These are phyloP conservation scores for Protobothrops mucrosquamatus DNA, from an alignment of 2,113 vertebrate genomes.

Conservation along the genomic window DNA sequence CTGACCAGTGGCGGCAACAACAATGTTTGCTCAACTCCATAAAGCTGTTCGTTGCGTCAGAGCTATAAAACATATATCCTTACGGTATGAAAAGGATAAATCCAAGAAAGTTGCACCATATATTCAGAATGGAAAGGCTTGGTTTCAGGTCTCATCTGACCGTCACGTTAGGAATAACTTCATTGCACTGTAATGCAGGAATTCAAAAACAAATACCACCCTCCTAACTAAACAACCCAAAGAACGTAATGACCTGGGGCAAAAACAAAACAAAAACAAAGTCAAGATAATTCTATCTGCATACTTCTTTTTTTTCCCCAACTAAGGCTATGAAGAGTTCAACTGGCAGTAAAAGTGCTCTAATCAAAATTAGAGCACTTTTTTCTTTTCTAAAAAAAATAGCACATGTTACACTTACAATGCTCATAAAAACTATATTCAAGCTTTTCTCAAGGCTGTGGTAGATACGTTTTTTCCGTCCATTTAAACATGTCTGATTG, in stretches of 20 bases:
- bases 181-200: background rate
- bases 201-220: conserved; percentile 2
- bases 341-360: background rate
- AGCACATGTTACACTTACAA: background rate
- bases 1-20: background rate
- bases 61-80: background rate
- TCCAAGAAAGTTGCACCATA: background rate
- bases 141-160: background rate
- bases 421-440: background rate
- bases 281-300: background rate
- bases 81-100: background rate
- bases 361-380: background rate
- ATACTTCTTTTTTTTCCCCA: background rate
- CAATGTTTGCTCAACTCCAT: background rate
- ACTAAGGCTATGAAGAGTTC: background rate
- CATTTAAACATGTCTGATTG: background rate
- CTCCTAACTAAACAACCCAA: background rate
- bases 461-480: background rate
- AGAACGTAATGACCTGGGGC: background rate
- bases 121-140: background rate
- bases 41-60: background rate
- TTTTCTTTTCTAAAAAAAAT: background rate
- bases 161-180: background rate
- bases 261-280: background rate
- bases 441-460: background rate